Conservation (phyloP, 2,888 invertebrate species). For the Drymonia ruficornis region DNA sequence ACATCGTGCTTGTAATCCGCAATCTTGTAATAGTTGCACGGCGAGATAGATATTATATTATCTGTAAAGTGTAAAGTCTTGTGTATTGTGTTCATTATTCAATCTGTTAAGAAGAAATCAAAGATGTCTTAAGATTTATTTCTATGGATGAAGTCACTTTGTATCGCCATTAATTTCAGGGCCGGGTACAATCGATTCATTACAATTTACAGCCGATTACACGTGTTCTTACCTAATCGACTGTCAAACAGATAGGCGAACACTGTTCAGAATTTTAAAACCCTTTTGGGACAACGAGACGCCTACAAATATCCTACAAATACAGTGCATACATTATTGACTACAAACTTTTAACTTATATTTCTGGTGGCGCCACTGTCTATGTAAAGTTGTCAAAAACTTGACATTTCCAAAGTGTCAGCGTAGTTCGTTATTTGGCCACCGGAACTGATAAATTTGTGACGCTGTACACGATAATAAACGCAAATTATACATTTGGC, state of each 20-base stretch:
- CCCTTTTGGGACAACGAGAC: neutral
- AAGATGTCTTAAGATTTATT: no score
- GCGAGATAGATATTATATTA: no score
- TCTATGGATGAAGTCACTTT: neutral
- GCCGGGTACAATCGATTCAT: neutral
- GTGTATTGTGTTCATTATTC: neutral
- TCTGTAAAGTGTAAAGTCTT: no score
- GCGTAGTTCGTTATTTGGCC: neutral
- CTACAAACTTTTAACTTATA: neutral
- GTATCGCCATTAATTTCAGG: neutral
- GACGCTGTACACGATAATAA: neutral
- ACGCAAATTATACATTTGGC: constrained; percentile 1
- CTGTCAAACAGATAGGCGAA: neutral
- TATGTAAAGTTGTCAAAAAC: neutral
- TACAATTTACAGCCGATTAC: constrained; percentile 1
- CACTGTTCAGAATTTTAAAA: neutral
- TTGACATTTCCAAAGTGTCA: neutral
- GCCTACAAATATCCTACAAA: neutral
- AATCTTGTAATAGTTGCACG: no score
- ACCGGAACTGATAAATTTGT: neutral
- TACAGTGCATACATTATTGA: no score
- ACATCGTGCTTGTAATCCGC: no score
- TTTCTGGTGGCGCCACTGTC: neutral
- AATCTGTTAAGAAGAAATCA: neutral
- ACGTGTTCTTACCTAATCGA: neutral